A percentile compares a stretch with the other conserved stretches of the same genome.
Conservation (phyloP, 2,797 vertebrate species). For the Myripristis murdjan region DNA sequence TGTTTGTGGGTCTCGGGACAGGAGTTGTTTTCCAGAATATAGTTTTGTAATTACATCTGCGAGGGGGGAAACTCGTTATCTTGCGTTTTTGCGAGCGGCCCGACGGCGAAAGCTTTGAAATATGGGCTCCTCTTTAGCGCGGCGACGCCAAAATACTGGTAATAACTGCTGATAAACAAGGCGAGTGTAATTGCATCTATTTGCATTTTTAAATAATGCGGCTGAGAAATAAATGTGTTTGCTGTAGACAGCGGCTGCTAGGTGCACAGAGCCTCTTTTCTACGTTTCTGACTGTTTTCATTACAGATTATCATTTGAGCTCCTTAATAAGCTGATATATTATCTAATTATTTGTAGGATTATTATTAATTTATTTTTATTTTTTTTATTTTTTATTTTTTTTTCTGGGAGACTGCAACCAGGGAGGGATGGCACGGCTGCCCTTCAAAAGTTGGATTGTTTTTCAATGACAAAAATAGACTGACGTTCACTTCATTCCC, state of each 20-base stretch:
- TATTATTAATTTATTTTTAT: no score
- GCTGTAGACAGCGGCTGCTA: conserved; percentile 59
- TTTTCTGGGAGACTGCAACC: conserved; percentile 17
- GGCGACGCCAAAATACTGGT: conserved; percentile 80
- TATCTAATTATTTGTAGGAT: conserved; percentile 54
- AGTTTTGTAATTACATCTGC: conserved; percentile 86
- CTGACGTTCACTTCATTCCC: background rate
- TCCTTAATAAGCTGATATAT: conserved; percentile 57
- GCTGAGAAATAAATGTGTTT: conserved; percentile 72
- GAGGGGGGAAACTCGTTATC: conserved; percentile 83
- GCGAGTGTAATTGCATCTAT: conserved; percentile 82
- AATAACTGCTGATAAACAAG: conserved; percentile 84
- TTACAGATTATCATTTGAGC: conserved; percentile 55
- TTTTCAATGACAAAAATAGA: conserved; percentile 34
- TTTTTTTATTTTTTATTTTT: no score
- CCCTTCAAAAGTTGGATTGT: conserved; percentile 59
- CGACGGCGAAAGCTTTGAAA: conserved; percentile 85
- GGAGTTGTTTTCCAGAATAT: conserved; percentile 80
- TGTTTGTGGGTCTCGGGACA: conserved; percentile 53
- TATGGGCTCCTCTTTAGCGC: conserved; percentile 77
- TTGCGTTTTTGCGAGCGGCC: conserved; percentile 74
- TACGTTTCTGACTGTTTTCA: conserved; percentile 32
- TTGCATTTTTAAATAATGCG: conserved; percentile 85
- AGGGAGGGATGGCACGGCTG: conserved; percentile 20
- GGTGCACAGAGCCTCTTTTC: conserved; percentile 31